Conservation (phyloP, 2,888 invertebrate genomes). For the Watsonalla binaria region DNA sequence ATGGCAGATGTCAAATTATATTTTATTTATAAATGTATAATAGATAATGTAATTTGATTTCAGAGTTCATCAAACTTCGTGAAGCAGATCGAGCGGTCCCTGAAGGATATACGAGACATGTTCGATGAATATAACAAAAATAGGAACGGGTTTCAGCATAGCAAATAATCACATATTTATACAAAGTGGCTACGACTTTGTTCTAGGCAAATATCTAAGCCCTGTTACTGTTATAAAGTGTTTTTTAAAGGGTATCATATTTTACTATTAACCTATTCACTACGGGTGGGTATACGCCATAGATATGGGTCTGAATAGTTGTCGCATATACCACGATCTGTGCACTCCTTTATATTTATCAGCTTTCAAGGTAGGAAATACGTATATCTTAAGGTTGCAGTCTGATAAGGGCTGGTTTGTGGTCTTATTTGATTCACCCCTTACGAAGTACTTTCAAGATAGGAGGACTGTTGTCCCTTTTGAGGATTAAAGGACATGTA, state of each 20-base stretch:
- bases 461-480: too few relatives aligned
- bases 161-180: slow-evolving; percentile 26
- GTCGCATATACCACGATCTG: too few relatives aligned
- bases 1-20: background rate
- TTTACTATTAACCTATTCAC: background rate
- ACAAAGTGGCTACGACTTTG: slow-evolving; percentile 23
- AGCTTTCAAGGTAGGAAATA: too few relatives aligned
- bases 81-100: slow-evolving; percentile 83
- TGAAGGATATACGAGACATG: slow-evolving; percentile 84
- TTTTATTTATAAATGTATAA: background rate
- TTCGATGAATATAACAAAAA: slow-evolving; percentile 79
- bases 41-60: slow-evolving; percentile 22
- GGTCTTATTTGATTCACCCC: too few relatives aligned
- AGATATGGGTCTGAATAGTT: too few relatives aligned
- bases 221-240: slow-evolving; percentile 34
- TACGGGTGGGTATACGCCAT: background rate
- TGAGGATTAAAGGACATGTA: too few relatives aligned
- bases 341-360: too few relatives aligned
- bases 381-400: too few relatives aligned
- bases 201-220: slow-evolving; percentile 11
- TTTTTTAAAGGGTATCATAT: slow-evolving; percentile 18
- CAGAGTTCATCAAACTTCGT: slow-evolving; percentile 91
- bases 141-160: slow-evolving; percentile 45
- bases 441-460: too few relatives aligned
- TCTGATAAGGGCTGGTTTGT: too few relatives aligned